A percentile compares a stretch with the other conserved stretches of the same genome.
phyloP scores from a whole-genome alignment of 2,888 invertebrate genomes.

The Rotaria sp. region DNA sequence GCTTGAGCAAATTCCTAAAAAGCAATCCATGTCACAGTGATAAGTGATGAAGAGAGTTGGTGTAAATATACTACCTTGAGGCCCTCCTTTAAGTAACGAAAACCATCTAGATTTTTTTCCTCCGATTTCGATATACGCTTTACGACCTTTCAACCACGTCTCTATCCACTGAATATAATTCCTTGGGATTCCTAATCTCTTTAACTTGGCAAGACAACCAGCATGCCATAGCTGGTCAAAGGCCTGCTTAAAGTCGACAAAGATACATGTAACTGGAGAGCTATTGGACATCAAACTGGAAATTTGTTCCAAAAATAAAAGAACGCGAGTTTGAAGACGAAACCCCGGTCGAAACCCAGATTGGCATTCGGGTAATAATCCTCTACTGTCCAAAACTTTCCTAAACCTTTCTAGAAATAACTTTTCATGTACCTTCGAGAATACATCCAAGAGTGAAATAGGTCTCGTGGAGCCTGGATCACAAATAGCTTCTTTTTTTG shows the following conservation, averaged over 20 bases:
- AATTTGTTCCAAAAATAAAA: background rate
- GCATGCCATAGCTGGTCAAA: background rate
- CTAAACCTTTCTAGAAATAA: background rate
- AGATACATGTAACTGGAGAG: background rate
- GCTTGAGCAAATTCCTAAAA: background rate
- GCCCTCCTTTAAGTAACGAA: background rate
- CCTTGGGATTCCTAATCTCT: background rate
- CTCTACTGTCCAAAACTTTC: background rate
- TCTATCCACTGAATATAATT: background rate
- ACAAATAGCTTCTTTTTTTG: too few relatives aligned
- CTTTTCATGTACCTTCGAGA: too few relatives aligned
- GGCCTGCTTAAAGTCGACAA: background rate
- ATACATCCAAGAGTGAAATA: too few relatives aligned
- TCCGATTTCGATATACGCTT: background rate
- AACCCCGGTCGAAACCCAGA: background rate
- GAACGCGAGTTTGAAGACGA: background rate
- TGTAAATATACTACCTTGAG: background rate
- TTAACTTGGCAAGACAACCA: background rate
- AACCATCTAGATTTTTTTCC: background rate
- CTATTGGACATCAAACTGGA: background rate
- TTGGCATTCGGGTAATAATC: background rate
- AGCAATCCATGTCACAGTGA: background rate
- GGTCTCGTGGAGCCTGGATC: too few relatives aligned
- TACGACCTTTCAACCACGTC: background rate
- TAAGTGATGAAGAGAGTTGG: background rate